phyloP scores from a whole-genome alignment of 2,888 invertebrate species.

The Drosophila austrosaltans region DNA sequence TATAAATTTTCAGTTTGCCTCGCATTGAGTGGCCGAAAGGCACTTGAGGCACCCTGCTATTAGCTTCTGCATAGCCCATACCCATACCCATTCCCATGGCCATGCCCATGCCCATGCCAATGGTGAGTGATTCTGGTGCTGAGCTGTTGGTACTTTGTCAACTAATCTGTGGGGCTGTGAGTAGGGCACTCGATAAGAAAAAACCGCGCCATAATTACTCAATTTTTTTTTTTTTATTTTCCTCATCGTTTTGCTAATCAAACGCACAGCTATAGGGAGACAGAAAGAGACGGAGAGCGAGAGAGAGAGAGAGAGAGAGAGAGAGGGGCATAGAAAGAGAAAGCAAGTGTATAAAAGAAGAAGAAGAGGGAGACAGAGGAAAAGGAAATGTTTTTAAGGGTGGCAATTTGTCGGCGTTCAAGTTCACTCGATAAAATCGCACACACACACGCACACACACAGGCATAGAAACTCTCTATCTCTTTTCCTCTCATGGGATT shows the following conservation, averaged over 20 bases:
- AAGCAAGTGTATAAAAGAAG: conserved; percentile 2
- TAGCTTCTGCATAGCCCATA: background rate
- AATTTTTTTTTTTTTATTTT: conserved; percentile 39
- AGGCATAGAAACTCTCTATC: conserved; percentile 9
- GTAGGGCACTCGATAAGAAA: conserved; percentile 50
- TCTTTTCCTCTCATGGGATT: background rate
- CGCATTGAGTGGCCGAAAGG: background rate
- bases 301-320: conserved; percentile 6
- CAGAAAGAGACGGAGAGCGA: background rate
- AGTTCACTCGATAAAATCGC: conserved; percentile 64
- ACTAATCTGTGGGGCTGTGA: conserved; percentile 26
- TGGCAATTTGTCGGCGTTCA: conserved; percentile 74
- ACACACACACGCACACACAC: conserved; percentile 33
- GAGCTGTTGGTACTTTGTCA: too few species aligned
- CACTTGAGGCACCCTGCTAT: conserved; percentile 16
- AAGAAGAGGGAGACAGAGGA: conserved; percentile 9
- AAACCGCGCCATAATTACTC: conserved; percentile 72
- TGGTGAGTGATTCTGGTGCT: too few species aligned
- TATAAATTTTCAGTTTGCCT: background rate
- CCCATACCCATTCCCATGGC: background rate
- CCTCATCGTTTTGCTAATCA: conserved; percentile 61
- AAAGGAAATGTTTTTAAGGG: conserved; percentile 67
- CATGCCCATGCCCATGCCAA: too few species aligned
- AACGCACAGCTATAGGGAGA: conserved; percentile 43
- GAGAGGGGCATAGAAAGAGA: background rate